phyloP scores from a whole-genome alignment of 1,140 invertebrate genomes.

The Habropoda laboriosa region DNA sequence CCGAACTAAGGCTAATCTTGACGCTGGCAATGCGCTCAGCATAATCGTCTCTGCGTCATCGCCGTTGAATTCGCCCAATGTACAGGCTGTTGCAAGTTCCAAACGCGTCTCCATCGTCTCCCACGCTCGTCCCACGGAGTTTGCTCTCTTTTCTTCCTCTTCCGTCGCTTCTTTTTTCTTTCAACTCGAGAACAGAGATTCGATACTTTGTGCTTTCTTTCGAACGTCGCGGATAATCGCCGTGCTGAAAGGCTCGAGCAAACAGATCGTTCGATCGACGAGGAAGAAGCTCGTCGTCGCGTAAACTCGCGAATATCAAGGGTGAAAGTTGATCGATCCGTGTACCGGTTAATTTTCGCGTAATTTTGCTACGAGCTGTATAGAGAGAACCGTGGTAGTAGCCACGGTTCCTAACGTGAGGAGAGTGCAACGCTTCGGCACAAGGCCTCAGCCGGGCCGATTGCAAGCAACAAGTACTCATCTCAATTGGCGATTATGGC shows the following conservation, averaged over 20 bases:
- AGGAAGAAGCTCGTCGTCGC: no score
- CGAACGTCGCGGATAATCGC: not conserved
- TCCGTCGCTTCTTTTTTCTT: no score
- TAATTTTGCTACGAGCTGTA: slow-evolving; percentile 52
- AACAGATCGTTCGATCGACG: not conserved
- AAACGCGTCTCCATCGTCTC: slow-evolving; percentile 17
- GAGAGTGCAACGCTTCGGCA: slow-evolving; percentile 58
- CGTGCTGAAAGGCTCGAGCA: not conserved
- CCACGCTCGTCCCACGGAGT: not conserved
- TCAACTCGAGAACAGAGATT: no score
- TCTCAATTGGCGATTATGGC: slow-evolving; percentile 74
- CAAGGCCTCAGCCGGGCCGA: slow-evolving; percentile 59
- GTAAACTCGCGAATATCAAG: slow-evolving; percentile 20
- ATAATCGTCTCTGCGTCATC: slow-evolving; percentile 57
- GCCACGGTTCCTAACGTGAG: slow-evolving; percentile 32
- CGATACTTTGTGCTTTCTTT: slow-evolving; percentile 3
- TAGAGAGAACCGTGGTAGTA: not conserved
- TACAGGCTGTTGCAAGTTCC: slow-evolving; percentile 57
- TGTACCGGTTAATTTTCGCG: slow-evolving; percentile 37
- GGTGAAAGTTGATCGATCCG: not conserved
- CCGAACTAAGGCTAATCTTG: slow-evolving; percentile 64
- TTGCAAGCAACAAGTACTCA: slow-evolving; percentile 60
- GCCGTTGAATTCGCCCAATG: slow-evolving; percentile 26
- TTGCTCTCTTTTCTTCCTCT: not conserved
- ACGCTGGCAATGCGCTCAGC: slow-evolving; percentile 38